Evolutionary conservation across 92 coral and sea anemone genomes (phyloP), one percentile per base, ranked within the genome.

Genomic region (Scolanthus callimorphus): DNA sequence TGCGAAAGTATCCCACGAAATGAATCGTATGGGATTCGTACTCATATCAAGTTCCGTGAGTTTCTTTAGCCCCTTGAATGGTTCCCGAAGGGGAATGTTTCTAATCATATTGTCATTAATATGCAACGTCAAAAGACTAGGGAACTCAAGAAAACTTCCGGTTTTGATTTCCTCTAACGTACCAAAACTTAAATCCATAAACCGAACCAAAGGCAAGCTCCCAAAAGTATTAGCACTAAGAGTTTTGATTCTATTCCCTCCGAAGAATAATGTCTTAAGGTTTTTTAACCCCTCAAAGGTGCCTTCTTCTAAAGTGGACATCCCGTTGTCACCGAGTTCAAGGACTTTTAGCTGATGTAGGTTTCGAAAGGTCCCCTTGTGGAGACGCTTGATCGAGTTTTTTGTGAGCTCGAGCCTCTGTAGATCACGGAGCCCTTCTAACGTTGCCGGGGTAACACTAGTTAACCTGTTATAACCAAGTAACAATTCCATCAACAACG

Each of bases 41-140:
- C 86, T 60, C 3, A 80, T 43, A 20, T 80, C 86, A 22, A 80
- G 81, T 12, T 53, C 60, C 21, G 25, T 50, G 2, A 80, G 48
- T 0, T 48, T 31, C 15, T 34, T 22, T 3, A 63, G 23, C 1
- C 50, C 39, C 15, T 29, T 52, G 3, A 62, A 22, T 19, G 55
- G 30, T 22, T 57, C 50, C 29, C 38, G 39, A 2, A 27, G 12
- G 3, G 82, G 82, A 1, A 80, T 49, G 25, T 27, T 28, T 9
- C 56, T 57, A 22, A 80, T 43, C 11, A 31, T 27, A 17, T 67
- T 63, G 51, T 80, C 57, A 46, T 41, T 53, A 21, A 80, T 38
- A 25, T 44, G 63, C 1, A 80, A 56, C 31, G 9, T 51, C 55
- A 56, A 50, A 4, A 80, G 55, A 22, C 49, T 23, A 22, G 61